Base-by-base conservation (phyloP, 2,113 vertebrate genomes). In the Vanacampus margaritifer region DNA sequence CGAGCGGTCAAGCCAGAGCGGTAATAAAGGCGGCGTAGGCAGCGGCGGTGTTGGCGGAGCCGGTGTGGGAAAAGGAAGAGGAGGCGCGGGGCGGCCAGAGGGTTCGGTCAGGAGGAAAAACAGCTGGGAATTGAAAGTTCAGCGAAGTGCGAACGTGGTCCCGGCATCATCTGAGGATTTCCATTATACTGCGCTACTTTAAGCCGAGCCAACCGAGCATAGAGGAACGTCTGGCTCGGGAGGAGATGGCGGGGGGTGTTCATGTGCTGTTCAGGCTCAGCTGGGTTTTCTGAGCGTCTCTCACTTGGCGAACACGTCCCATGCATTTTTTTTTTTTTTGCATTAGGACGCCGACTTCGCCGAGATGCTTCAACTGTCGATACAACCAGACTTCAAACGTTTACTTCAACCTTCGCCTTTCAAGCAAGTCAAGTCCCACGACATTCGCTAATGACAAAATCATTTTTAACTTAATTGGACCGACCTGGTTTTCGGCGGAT, bases 121-220 rank as follows among this genome's bases (percentile, higher is more conserved):
- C 64, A 65, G 79, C 68, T 80, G 84, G 84, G 87, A 87, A 84
- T 81, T 87, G 85, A 68, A 76, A 84, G 76, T 69, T 68, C 56
- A 63, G 72, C 63, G 69, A 83, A 75, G 81, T 73, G 77, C 58
- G 74, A 84, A 86, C 67, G 74, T 69, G 82, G 80, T 65, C 73
- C 78, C 63, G 16, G 69, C 67, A 64, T 68, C 72, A 72, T 87
- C 87, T 78, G 78, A 79, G 83, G 81, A 62, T 82, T 86, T 87
- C 88, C 75, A 85, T 81, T 79, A 79, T 86, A 86, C 85, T 81
- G 77, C 77, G 81, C 81, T 86, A 79, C 82, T 86, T 81, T 80
- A 80, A 82, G 79, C 76, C 54, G 68, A 82, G 67, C 70, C 83
- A 85, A 71, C 82, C 82, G 75, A 83, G 85, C 86, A 58, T 86